Evolutionary conservation across 1,140 invertebrate species (phyloP).

Genomic region (Leguminivora glycinivorella): DNA sequence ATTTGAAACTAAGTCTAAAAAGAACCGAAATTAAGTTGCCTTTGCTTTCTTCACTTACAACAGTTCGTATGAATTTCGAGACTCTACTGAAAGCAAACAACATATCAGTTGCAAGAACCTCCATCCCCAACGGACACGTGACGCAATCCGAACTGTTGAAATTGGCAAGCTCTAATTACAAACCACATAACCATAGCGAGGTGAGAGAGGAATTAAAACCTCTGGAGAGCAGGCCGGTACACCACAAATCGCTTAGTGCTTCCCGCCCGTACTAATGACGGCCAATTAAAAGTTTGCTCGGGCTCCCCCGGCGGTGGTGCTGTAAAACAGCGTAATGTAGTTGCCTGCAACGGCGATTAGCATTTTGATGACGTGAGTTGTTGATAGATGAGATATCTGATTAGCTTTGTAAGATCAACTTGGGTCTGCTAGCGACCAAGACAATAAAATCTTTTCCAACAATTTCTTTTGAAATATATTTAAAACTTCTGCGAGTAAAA

Average conservation of each 20-base stretch:
- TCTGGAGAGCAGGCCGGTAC: constrained; percentile 74
- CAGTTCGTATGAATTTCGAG: background rate
- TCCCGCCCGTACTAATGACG: constrained; percentile 73
- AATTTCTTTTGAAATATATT: too few relatives aligned
- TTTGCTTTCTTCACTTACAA: too few relatives aligned
- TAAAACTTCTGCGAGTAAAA: too few relatives aligned
- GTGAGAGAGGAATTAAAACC: constrained; percentile 76
- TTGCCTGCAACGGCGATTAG: constrained; percentile 68
- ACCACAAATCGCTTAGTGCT: constrained; percentile 78
- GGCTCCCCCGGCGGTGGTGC: constrained; percentile 56
- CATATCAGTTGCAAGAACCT: background rate
- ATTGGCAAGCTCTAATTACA: constrained; percentile 37
- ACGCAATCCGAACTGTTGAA: background rate
- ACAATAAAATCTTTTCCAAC: background rate
- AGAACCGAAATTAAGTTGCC: too few relatives aligned
- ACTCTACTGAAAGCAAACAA: background rate
- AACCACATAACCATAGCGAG: constrained; percentile 57
- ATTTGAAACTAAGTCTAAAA: too few relatives aligned
- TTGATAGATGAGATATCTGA: constrained; percentile 35
- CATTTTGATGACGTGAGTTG: constrained; percentile 69
- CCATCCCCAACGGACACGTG: background rate
- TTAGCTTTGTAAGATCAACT: background rate
- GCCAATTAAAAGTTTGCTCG: constrained; percentile 76
- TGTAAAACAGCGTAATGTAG: constrained; percentile 74
- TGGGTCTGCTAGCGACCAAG: constrained; percentile 17